A percentile compares a stretch with the other conserved stretches of the same genome.
These are phyloP conservation scores for Bombus huntii DNA, from an alignment of 1,140 invertebrate genomes.

Conservation along the genomic window DNA sequence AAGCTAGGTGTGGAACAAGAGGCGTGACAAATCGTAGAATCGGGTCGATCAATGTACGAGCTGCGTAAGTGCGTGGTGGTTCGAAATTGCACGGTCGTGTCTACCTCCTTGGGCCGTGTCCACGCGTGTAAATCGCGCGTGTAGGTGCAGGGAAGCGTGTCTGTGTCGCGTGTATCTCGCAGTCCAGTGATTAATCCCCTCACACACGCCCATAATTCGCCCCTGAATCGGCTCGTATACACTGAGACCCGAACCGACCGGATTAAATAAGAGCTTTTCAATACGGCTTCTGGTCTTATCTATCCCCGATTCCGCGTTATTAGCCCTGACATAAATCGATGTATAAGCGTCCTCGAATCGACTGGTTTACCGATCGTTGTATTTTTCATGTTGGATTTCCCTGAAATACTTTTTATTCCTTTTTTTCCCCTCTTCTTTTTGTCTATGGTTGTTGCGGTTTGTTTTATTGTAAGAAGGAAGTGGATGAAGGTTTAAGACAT, in stretches of 20 bases:
- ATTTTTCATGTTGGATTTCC: slow-evolving; percentile 16
- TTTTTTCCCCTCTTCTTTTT: not conserved
- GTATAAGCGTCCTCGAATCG: slow-evolving; percentile 19
- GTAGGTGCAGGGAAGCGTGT: slow-evolving; percentile 19
- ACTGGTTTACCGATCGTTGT: slow-evolving; percentile 15
- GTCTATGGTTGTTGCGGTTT: not conserved
- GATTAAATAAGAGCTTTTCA: slow-evolving; percentile 66
- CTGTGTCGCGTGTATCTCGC: slow-evolving; percentile 11
- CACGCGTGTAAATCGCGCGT: slow-evolving; percentile 35
- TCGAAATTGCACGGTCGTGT: slow-evolving; percentile 46
- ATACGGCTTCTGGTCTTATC: slow-evolving; percentile 66
- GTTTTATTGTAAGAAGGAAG: not conserved
- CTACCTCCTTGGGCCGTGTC: slow-evolving; percentile 31
- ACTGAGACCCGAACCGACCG: slow-evolving; percentile 20
- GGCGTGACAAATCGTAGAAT: slow-evolving; percentile 75
- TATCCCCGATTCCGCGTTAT: slow-evolving; percentile 52
- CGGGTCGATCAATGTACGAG: slow-evolving; percentile 69
- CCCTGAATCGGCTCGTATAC: slow-evolving; percentile 65
- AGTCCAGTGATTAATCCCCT: slow-evolving; percentile 61
- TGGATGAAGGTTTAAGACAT: not conserved
- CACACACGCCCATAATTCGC: slow-evolving; percentile 63
- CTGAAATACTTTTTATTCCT: too few relatives aligned
- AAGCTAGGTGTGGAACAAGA: slow-evolving; percentile 74
- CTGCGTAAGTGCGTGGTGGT: slow-evolving; percentile 52
- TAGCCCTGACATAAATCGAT: slow-evolving; percentile 57